These are phyloP conservation scores for Periphyllus acericola DNA, from an alignment of 2,888 invertebrate genomes.

Conservation along the genomic window DNA sequence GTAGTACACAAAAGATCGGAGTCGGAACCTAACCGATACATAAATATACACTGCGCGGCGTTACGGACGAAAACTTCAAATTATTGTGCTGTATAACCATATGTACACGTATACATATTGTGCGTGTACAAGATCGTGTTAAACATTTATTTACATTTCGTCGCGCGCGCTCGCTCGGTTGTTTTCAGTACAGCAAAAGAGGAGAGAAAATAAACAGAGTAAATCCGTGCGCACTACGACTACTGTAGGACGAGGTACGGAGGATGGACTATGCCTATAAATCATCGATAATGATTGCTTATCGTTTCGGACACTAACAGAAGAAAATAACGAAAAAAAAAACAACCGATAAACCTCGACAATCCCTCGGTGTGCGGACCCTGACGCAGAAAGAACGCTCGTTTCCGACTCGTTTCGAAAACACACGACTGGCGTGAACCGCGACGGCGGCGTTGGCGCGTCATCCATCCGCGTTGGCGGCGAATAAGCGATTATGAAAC, in stretches of 20 bases:
- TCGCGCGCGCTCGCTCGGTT: slow-evolving; percentile 4
- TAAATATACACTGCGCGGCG: not conserved
- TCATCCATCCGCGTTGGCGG: not conserved
- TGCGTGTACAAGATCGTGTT: not conserved
- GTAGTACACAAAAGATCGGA: slow-evolving; percentile 21
- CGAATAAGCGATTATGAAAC: slow-evolving; percentile 31
- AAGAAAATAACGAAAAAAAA: not conserved
- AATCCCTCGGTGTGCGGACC: not conserved
- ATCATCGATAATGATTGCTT: not conserved
- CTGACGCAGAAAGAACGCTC: not conserved
- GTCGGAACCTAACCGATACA: not conserved
- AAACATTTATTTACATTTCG: slow-evolving; percentile 41
- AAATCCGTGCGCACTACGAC: not conserved
- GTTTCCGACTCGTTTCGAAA: not conserved
- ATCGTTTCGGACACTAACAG: not conserved
- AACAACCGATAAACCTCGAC: not conserved
- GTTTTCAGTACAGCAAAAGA: slow-evolving; percentile 5
- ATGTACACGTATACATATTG: not conserved
- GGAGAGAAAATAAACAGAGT: not conserved
- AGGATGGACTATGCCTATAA: not conserved
- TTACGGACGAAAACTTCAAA: slow-evolving; percentile 12
- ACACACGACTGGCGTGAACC: not conserved
- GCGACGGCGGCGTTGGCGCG: not conserved
- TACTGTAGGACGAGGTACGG: no score
- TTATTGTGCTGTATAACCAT: not conserved